Conservation (phyloP, 2,797 vertebrate genomes). For the Sternarchorhynchus goeldii region DNA sequence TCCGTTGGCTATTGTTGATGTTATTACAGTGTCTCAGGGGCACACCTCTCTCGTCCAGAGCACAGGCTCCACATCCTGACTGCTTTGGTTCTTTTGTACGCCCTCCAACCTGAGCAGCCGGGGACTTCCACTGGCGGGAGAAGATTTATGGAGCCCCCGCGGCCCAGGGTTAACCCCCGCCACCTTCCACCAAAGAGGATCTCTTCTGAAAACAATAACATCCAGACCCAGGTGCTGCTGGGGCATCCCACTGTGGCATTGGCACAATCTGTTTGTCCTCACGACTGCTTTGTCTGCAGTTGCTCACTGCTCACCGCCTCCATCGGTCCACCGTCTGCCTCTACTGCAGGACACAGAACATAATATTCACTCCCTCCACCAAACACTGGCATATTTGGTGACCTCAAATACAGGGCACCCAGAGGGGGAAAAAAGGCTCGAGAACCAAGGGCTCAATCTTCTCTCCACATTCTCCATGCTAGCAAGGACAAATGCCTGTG, state of each 20-base stretch:
- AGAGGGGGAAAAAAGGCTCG: background rate
- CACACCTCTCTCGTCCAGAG: conserved; percentile 79
- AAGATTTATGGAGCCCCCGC: conserved; percentile 89
- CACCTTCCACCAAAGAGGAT: conserved; percentile 80
- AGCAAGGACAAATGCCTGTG: conserved; percentile 12
- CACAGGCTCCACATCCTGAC: conserved; percentile 85
- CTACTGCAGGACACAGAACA: no score
- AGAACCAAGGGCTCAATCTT: background rate
- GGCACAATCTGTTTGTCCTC: conserved; percentile 82
- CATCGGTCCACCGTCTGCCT: no score
- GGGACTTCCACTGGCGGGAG: conserved; percentile 84
- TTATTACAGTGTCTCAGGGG: conserved; percentile 88
- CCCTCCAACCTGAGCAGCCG: conserved; percentile 84
- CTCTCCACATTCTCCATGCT: background rate
- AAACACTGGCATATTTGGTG: background rate
- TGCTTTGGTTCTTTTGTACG: conserved; percentile 85
- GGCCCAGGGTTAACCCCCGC: conserved; percentile 79
- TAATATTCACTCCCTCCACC: background rate
- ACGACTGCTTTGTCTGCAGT: conserved; percentile 74
- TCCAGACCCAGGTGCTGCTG: conserved; percentile 77
- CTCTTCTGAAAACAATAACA: conserved; percentile 91
- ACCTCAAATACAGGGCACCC: background rate
- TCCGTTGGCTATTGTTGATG: conserved; percentile 84
- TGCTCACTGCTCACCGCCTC: conserved; percentile 31
- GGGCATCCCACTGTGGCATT: conserved; percentile 73